Evolutionary conservation across 2,888 invertebrate species (phyloP), one percentile per base, ranked within the genome.

Genomic region (Thera britannica): DNA sequence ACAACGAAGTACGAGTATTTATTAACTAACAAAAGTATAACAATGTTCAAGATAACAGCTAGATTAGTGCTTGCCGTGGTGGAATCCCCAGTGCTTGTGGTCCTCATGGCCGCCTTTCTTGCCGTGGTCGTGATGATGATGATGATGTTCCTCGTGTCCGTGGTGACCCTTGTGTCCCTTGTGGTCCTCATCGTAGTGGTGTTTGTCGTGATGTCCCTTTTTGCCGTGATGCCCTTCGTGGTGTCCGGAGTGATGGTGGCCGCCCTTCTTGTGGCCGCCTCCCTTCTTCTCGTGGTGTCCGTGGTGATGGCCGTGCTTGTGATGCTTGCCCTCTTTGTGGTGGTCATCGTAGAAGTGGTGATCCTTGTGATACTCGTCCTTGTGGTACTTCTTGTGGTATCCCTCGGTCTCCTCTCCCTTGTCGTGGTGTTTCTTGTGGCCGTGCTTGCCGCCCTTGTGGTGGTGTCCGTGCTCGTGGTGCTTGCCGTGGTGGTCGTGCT

Each of bases 321-420:
- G 95, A 83, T 97, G 97, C 82, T 97, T 96, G 58, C 97, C 97
- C 67, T 96, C 97, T 82, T 97, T 97, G 88, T 97, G 97, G 82
- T 96, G 96, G 83, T 97, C 97, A 78, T 97, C 97, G 88, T 97
- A 97, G 94, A 97, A 97, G 93, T 97, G 97, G 85, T 97, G 97
- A 80, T 97, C 96, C 87, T 97, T 97, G 82, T 97, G 96, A 87
- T 96, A 97, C 84, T 97, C 97, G 83, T 97, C 97, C 85, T 98
- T 97, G 87, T 97, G 97, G 79, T 96, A 96, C 80, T 97, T 97
- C 89, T 97, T 96, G 84, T 97, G 97, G 86, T 96, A 97, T 8
- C 97, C 97, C 73, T 96, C 95, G 58, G 96, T 96, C 79, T 97
- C 97, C 79, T 97, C 96, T 0, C 97, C 97, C 83, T 97, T 97